phyloP scores from a whole-genome alignment of 1,140 invertebrate genomes.

The Drosophila lowei region DNA sequence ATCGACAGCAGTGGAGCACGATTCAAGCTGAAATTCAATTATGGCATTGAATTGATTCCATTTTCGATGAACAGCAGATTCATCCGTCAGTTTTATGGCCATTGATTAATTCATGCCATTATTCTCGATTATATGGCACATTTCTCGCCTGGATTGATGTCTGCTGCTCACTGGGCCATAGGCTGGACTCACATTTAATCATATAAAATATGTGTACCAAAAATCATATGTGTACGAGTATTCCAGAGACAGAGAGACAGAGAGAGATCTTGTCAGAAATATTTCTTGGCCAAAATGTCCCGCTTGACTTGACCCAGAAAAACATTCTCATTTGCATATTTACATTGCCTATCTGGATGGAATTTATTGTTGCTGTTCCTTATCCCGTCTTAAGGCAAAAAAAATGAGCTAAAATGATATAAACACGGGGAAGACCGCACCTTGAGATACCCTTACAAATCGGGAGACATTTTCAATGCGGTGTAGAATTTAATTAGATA shows the following conservation, averaged over 20 bases:
- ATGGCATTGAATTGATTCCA: constrained; percentile 26
- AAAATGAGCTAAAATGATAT: not conserved
- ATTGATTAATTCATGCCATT: constrained; percentile 58
- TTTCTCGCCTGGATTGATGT: constrained; percentile 37
- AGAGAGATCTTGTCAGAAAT: constrained; percentile 9
- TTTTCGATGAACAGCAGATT: constrained; percentile 35
- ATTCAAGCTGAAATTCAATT: constrained; percentile 45
- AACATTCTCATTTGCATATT: constrained; percentile 72
- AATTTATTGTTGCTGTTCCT: constrained; percentile 29
- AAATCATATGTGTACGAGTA: constrained; percentile 11
- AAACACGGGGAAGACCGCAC: no score
- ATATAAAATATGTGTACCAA: not conserved
- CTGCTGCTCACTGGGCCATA: no score
- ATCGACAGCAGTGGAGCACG: not conserved
- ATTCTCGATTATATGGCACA: constrained; percentile 25
- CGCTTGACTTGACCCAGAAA: constrained; percentile 57
- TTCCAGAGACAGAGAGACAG: not conserved
- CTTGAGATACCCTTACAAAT: no score
- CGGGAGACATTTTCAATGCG: no score
- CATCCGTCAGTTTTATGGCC: constrained; percentile 49
- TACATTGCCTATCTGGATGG: constrained; percentile 51
- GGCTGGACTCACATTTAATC: not conserved
- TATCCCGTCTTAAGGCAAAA: constrained; percentile 9
- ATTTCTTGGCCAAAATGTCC: constrained; percentile 44
- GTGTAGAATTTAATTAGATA: no score